These are phyloP conservation scores for Cephus cinctus DNA, from an alignment of 1,140 invertebrate genomes.

Conservation along the genomic window DNA sequence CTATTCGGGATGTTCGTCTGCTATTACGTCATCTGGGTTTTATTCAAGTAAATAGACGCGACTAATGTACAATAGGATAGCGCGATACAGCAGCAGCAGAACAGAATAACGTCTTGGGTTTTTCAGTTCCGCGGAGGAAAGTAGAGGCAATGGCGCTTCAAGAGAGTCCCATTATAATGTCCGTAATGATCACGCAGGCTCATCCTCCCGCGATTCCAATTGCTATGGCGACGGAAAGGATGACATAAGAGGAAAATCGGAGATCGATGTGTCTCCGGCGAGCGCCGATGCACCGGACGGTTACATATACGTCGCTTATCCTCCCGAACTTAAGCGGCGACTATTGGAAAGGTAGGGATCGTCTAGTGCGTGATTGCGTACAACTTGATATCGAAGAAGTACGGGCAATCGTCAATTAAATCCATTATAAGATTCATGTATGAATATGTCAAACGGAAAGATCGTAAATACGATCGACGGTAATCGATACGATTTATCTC, in stretches of 20 bases:
- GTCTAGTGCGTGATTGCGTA: no score
- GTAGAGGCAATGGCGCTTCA: slow-evolving; percentile 43
- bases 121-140: slow-evolving; percentile 40
- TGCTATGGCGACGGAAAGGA: slow-evolving; percentile 47
- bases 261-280: slow-evolving; percentile 38
- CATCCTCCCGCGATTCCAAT: slow-evolving; percentile 50
- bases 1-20: slow-evolving; percentile 80
- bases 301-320: slow-evolving; percentile 84
- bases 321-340: slow-evolving; percentile 76
- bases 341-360: slow-evolving; percentile 72
- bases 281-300: slow-evolving; percentile 59
- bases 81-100: slow-evolving; percentile 14
- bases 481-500: slow-evolving; percentile 26
- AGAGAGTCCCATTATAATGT: slow-evolving; percentile 43
- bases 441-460: not conserved
- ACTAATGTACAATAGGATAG: slow-evolving; percentile 10
- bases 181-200: slow-evolving; percentile 34
- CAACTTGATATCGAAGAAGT: slow-evolving; percentile 28
- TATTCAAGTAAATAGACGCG: slow-evolving; percentile 76
- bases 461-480: slow-evolving; percentile 12
- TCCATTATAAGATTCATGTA: slow-evolving; percentile 1
- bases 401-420: not conserved
- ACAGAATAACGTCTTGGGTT: not conserved
- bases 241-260: slow-evolving; percentile 54
- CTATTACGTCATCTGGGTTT: slow-evolving; percentile 87